Base-by-base conservation (phyloP, 1,140 invertebrate species). In the Steinernema feltiae region DNA sequence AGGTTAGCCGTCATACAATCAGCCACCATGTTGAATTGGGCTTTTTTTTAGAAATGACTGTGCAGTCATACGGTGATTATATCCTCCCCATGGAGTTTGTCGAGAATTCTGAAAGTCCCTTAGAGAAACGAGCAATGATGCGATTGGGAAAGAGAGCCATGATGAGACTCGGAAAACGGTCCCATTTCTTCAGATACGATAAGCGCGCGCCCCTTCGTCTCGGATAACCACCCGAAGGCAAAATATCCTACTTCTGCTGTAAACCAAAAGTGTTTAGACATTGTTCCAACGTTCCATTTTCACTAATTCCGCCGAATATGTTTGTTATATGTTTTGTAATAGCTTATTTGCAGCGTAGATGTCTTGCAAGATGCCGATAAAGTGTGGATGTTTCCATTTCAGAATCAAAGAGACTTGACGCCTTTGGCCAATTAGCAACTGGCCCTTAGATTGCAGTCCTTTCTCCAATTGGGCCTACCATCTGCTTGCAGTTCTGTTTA, bases 401-500 rank as follows among this genome's bases (percentile, higher is more conserved):
- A 63, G 35, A n/a, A 63, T 27, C 53, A 15, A 21, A 63, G 53
- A 7, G 41, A n/a, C n/a, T 12, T n/a, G 41, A 46, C 41, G 41
- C 7, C 41, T 46, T 46, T 46, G 41, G n/a, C 41, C n/a, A 46
- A 46, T 46, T 46, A 46, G 41, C 41, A 46, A 46, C 41, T 46
- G 41, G 41, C 41, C 41, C n/a, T n/a, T 46, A n/a, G n/a, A n/a
- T 46, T 7, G 41, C 41, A n/a, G 7, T 7, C 41, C 7, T n/a
- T n/a, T 46, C 41, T 3, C 12, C 53, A 63, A 63, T 63, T 27
- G 53, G 53, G 2, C 12, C 24, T 63, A 63, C 53, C 53, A 63
- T 63, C 53, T 63, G 53, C 15, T 63, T 12, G 53, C 53, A 63
- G 24, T 63, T 63, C 53, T 63, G 53, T 63, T 63, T 63, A 63